Percentiles rank a stretch among this genome's conserved stretches.
These are phyloP conservation scores for Nothobranchius furzeri DNA, from an alignment of 2,113 vertebrate species.

Conservation along the genomic window DNA sequence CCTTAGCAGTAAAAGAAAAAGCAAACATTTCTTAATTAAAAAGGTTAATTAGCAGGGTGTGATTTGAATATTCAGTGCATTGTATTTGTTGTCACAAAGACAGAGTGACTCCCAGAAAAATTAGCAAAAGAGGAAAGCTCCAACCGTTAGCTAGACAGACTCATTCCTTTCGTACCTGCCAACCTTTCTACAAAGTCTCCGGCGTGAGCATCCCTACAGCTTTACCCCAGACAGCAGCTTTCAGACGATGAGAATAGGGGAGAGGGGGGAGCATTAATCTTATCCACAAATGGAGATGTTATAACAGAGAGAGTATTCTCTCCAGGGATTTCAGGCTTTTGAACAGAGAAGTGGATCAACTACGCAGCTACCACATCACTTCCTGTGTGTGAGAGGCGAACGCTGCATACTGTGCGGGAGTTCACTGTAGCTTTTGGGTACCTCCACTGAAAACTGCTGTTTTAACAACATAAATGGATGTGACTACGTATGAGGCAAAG, in stretches of 20 bases:
- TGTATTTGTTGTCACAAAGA: conserved; percentile 41
- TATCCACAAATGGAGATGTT: conserved; percentile 59
- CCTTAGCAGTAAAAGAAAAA: too few species aligned
- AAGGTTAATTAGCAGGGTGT: too few species aligned
- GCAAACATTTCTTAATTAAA: too few species aligned
- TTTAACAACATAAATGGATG: conserved; percentile 53
- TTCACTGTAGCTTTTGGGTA: conserved; percentile 17
- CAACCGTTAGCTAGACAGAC: conserved; percentile 20
- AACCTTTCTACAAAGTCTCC: conserved; percentile 15
- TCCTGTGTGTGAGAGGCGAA: background rate
- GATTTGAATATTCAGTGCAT: too few species aligned
- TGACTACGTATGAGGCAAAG: conserved; percentile 58
- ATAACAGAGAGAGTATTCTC: conserved; percentile 46
- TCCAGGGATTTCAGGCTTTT: conserved; percentile 45
- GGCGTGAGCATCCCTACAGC: conserved; percentile 15
- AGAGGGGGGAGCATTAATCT: conserved; percentile 58
- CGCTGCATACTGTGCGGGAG: background rate
- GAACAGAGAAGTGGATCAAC: conserved; percentile 40
- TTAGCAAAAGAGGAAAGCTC: conserved; percentile 38
- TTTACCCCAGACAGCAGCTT: conserved; percentile 51
- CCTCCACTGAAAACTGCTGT: conserved; percentile 31
- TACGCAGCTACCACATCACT: background rate
- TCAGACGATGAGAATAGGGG: conserved; percentile 3
- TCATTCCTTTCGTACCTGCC: conserved; percentile 13
- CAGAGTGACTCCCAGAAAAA: conserved; percentile 42